phyloP scores from a whole-genome alignment of 2,888 invertebrate genomes.

The Ephialtes manifestator region DNA sequence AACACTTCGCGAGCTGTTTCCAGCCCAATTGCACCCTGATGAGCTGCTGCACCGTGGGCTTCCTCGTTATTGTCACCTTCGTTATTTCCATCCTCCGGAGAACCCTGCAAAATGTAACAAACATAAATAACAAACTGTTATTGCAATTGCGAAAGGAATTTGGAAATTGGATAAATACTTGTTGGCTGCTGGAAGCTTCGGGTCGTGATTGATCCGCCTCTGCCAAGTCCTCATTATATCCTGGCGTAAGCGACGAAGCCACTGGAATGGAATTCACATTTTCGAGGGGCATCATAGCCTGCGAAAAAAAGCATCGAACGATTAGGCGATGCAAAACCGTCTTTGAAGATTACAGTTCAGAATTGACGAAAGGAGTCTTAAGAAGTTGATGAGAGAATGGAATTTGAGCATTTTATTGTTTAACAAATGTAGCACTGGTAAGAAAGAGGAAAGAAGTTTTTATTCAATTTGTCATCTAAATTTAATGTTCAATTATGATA shows the following conservation, averaged over 20 bases:
- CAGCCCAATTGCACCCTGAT: constrained; percentile 66
- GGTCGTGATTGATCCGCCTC: constrained; percentile 93
- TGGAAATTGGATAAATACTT: constrained; percentile 68
- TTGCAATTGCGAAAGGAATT: not conserved
- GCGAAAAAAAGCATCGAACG: constrained; percentile 21
- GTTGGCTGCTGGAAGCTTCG: constrained; percentile 80
- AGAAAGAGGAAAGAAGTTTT: no score
- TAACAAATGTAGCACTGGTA: no score
- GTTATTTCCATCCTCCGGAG: constrained; percentile 63
- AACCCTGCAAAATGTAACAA: constrained; percentile 51
- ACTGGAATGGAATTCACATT: constrained; percentile 64
- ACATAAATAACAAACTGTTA: constrained; percentile 5
- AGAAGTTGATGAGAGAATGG: no score
- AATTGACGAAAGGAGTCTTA: no score
- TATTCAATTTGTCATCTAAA: no score
- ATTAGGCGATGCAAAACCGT: not conserved
- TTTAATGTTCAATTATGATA: no score
- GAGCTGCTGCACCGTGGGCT: constrained; percentile 66
- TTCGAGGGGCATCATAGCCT: constrained; percentile 74
- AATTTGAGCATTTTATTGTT: no score
- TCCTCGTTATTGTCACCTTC: constrained; percentile 72
- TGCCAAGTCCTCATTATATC: constrained; percentile 91
- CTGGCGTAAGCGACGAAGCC: constrained; percentile 75
- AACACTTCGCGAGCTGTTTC: constrained; percentile 71
- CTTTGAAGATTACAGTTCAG: no score